Percentiles rank a stretch among this genome's conserved stretches.
Evolutionary conservation across 1,140 invertebrate species (phyloP).

Genomic region (Sesamia nonagrioides): DNA sequence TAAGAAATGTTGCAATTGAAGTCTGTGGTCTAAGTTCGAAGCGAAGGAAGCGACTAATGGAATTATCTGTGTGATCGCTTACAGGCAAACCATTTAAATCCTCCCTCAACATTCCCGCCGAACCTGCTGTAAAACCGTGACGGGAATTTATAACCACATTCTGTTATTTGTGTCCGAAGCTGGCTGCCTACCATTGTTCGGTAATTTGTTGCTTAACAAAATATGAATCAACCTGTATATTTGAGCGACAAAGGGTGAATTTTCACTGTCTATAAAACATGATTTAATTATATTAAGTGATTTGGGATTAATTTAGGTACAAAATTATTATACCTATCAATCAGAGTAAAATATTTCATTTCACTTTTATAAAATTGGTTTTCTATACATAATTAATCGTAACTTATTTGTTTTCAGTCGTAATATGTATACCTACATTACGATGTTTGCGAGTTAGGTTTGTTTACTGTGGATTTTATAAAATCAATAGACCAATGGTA

Average conservation of each 20-base stretch:
- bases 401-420: neutral
- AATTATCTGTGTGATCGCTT: constrained; percentile 51
- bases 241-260: neutral
- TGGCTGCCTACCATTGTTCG: neutral
- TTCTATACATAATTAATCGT: neutral
- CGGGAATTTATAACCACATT: constrained; percentile 11
- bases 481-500: constrained; percentile 24
- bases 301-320: neutral
- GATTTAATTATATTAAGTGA: neutral
- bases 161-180: constrained; percentile 5
- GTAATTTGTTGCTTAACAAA: neutral
- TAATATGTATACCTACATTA: neutral
- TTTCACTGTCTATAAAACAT: neutral
- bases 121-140: neutral
- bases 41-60: constrained; percentile 28
- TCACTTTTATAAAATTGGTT: neutral
- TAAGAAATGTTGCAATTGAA: constrained; percentile 37
- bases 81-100: constrained; percentile 29
- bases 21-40: constrained; percentile 1
- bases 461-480: neutral
- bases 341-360: neutral
- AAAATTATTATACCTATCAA: neutral
- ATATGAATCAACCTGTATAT: neutral
- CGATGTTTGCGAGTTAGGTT: neutral
- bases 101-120: neutral